Evolutionary conservation across 37 sponge, comb jelly and placozoan species (phyloP).

Genomic region (Beroe forskalii): DNA sequence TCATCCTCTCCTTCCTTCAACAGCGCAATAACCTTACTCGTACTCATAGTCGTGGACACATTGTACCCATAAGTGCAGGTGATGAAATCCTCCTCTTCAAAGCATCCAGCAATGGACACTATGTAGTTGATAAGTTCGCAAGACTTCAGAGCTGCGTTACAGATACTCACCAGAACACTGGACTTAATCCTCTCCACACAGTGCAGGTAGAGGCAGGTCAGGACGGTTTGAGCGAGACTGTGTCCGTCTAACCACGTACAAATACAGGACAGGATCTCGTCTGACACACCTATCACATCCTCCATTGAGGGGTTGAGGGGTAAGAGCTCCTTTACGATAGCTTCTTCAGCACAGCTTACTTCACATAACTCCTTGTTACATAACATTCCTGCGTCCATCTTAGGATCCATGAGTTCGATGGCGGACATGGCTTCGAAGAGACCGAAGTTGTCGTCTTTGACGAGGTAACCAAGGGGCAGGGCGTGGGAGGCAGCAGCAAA

Average conservation of each 20-base stretch:
- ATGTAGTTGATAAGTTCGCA: constrained; percentile 25
- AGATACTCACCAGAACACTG: constrained; percentile 65
- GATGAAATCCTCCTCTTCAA: constrained; percentile 51
- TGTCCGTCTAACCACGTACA: constrained; percentile 95
- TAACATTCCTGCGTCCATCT: constrained; percentile 85
- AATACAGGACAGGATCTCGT: constrained; percentile 84
- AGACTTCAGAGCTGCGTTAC: constrained; percentile 57
- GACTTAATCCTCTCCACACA: constrained; percentile 68
- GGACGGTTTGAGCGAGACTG: constrained; percentile 94
- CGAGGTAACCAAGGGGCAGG: constrained; percentile 66
- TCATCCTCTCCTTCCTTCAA: constrained; percentile 31
- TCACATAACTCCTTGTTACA: constrained; percentile 67
- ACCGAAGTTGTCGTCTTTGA: constrained; percentile 79
- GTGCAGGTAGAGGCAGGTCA: constrained; percentile 86
- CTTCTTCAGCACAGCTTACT: constrained; percentile 71
- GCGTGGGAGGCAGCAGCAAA: constrained; percentile 6
- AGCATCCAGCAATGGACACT: not conserved
- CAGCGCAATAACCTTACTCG: constrained; percentile 34
- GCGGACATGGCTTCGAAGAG: constrained; percentile 98
- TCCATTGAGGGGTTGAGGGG: constrained; percentile 69
- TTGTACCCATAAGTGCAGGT: constrained; percentile 63
- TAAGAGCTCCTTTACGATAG: constrained; percentile 68
- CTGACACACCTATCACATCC: constrained; percentile 84
- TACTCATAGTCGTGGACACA: not conserved
- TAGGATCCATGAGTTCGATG: constrained; percentile 89